Base-by-base conservation (phyloP, 1,140 invertebrate genomes). In the Drosophila suzukii region DNA sequence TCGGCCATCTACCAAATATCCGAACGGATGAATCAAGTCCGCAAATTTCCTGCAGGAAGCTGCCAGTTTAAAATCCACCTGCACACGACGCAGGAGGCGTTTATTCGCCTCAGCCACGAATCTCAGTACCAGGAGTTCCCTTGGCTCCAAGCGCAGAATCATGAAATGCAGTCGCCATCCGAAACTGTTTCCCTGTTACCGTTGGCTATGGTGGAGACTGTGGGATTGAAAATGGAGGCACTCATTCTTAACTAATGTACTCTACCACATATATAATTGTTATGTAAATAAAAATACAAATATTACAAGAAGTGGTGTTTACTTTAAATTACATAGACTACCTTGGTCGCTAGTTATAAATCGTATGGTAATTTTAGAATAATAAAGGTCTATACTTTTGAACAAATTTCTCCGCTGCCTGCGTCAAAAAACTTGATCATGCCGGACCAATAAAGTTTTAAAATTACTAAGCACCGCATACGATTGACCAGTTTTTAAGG, bases 71-170 rank as follows among this genome's bases (percentile, higher is more conserved):
- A 88, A 49, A 41, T 92, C 11, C 63, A 80, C 7, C 54, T 92
- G 2, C 77, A 92, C 49, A 92, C 91, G 0, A 84, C 85, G 10
- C 90, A 92, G 56, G 41, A 78, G 3, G 61, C 65, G 11, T 92
- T 90, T 55, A 44, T 81, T 0, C 61, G 73, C 2, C 36, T 92
- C 0, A 86, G 71, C 32, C 81, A 92, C 11, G 77, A 81, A 12
- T 24, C 81, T 13, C 67, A 89, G n/a, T 83, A 86, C 30, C 91
- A 92, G 51, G 86, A 91, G n/a, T 91, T 91, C 50, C 90, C 90
- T 4, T 91, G 91, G 90, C 46, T 91, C 6, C 77, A 85, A 36
- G 39, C 74, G 13, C 46, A 41, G 6, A 56, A 13, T 13, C 7
- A 15, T 1, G 15, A 47, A 41, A 15, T 32, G 3, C 57, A 43